A percentile compares a stretch with the other conserved stretches of the same genome.
These are phyloP conservation scores for Bombyx mori DNA, from an alignment of 1,140 invertebrate species.

Conservation along the genomic window DNA sequence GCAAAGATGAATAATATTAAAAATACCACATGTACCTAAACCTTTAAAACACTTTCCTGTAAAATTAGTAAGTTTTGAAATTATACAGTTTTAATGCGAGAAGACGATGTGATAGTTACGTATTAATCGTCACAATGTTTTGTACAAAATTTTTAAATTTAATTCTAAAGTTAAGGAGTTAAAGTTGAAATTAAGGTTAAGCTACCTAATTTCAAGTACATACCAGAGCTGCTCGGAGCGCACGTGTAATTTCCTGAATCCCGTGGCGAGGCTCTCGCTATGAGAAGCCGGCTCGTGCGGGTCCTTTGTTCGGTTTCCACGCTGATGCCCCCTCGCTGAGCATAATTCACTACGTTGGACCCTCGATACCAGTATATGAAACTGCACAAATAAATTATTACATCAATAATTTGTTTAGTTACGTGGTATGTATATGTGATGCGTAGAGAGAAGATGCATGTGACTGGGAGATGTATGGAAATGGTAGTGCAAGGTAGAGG, in stretches of 20 bases:
- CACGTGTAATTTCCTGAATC: conserved; percentile 93
- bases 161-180: background rate
- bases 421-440: too few species aligned
- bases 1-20: too few species aligned
- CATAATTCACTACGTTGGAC: conserved; percentile 89
- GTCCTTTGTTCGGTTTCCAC: conserved; percentile 90
- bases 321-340: conserved; percentile 85
- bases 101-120: too few species aligned
- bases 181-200: background rate
- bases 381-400: conserved; percentile 22
- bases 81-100: too few species aligned
- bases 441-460: too few species aligned
- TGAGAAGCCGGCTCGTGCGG: conserved; percentile 85
- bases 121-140: background rate
- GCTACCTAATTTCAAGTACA: conserved; percentile 9
- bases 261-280: conserved; percentile 81
- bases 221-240: conserved; percentile 77
- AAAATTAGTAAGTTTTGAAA: too few species aligned
- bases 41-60: too few species aligned
- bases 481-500: too few species aligned
- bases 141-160: background rate
- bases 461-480: too few species aligned
- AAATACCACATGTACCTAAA: too few species aligned
- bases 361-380: conserved; percentile 95
- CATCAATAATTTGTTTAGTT: too few species aligned